phyloP scores from a whole-genome alignment of 2,797 vertebrate species.

The Phataginus tricuspis region DNA sequence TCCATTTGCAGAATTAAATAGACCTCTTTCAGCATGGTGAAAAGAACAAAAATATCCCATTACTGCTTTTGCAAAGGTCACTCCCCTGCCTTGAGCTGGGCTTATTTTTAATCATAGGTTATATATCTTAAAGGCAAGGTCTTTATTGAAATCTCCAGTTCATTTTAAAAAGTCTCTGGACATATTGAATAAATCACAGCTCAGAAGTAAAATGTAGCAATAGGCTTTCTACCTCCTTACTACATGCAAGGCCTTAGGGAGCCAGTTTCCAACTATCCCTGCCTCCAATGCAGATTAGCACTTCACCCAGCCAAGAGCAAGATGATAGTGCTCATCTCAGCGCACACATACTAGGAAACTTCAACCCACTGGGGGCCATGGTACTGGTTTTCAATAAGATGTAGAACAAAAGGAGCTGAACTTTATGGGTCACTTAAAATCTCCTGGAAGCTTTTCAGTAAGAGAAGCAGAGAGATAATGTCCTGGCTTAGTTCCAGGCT shows the following conservation, averaged over 20 bases:
- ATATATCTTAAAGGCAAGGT: conserved; percentile 60
- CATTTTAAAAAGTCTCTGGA: conserved; percentile 61
- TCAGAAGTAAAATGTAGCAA: conserved; percentile 57
- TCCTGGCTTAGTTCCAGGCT: conserved; percentile 36
- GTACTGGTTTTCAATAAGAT: conserved; percentile 39
- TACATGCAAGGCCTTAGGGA: not conserved
- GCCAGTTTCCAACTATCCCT: not conserved
- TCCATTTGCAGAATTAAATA: conserved; percentile 63
- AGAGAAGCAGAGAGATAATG: conserved; percentile 36
- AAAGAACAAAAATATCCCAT: conserved; percentile 69
- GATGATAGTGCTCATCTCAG: conserved; percentile 38
- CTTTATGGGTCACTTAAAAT: conserved; percentile 48
- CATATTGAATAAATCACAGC: conserved; percentile 61
- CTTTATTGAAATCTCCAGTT: conserved; percentile 62
- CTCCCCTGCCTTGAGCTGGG: conserved; percentile 52
- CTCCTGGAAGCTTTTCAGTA: conserved; percentile 43
- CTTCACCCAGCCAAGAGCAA: conserved; percentile 10
- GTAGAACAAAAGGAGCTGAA: conserved; percentile 52
- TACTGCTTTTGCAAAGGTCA: conserved; percentile 70
- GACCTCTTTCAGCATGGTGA: conserved; percentile 54
- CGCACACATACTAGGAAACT: conserved; percentile 27
- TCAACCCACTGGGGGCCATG: not conserved
- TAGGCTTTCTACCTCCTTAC: conserved; percentile 27
- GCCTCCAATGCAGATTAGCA: conserved; percentile 47
- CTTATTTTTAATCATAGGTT: conserved; percentile 70